Conservation (phyloP, 2,888 invertebrate species). For the Odontocolon sp. region DNA sequence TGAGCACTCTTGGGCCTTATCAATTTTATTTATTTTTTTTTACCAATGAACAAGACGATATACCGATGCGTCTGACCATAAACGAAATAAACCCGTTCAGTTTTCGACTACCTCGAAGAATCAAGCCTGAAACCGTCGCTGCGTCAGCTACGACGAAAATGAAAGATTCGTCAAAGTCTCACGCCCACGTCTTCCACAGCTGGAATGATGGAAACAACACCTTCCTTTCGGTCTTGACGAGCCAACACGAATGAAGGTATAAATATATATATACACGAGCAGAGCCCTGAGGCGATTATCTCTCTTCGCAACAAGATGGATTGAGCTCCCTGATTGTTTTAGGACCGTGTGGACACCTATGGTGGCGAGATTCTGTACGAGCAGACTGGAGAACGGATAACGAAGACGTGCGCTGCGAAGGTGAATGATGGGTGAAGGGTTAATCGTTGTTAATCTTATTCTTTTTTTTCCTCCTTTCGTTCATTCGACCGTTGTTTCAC, state of each 20-base stretch:
- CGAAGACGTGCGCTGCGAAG: slow-evolving; percentile 53
- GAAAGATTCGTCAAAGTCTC: slow-evolving; percentile 67
- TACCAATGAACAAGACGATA: slow-evolving; percentile 2
- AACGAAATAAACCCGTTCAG: slow-evolving; percentile 43
- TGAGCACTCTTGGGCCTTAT: slow-evolving; percentile 1
- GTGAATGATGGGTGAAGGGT: slow-evolving; percentile 61
- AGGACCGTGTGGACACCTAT: slow-evolving; percentile 61
- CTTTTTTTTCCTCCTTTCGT: slow-evolving; percentile 3
- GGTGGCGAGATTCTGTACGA: slow-evolving; percentile 47
- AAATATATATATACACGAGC: slow-evolving; percentile 41
- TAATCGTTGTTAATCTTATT: slow-evolving; percentile 57
- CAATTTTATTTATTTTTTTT: slow-evolving; percentile 8
- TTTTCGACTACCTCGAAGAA: slow-evolving; percentile 28
- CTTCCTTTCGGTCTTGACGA: slow-evolving; percentile 44
- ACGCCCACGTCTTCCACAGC: slow-evolving; percentile 55
- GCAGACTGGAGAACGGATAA: slow-evolving; percentile 50
- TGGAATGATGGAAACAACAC: slow-evolving; percentile 57
- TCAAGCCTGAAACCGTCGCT: slow-evolving; percentile 11
- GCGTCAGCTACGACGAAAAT: slow-evolving; percentile 49
- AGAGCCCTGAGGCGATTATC: slow-evolving; percentile 36
- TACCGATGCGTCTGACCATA: slow-evolving; percentile 5
- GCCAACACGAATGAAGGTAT: slow-evolving; percentile 35
- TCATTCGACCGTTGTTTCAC: slow-evolving; percentile 35
- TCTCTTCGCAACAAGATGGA: slow-evolving; percentile 64
- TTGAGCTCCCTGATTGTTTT: slow-evolving; percentile 67